phyloP scores from a whole-genome alignment of 1,140 invertebrate species.

The Dreissena rostriformis region DNA sequence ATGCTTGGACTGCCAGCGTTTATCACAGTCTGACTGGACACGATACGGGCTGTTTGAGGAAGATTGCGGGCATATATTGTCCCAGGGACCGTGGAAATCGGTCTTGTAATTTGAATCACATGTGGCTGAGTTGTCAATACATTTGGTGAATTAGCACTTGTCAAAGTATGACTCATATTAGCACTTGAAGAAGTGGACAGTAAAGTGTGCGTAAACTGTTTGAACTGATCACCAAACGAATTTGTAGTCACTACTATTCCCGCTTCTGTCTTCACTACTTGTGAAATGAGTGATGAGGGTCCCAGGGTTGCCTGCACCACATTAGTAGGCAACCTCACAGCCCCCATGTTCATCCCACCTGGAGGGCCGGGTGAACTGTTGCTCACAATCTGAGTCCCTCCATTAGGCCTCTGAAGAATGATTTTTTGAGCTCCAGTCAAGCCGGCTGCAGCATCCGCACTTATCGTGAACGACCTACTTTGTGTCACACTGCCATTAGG shows the following conservation, averaged over 20 bases:
- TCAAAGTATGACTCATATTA: conserved; percentile 20
- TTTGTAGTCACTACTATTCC: background rate
- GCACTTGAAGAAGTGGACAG: background rate
- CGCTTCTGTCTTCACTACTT: conserved; percentile 1
- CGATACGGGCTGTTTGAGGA: conserved; percentile 30
- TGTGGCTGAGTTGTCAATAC: conserved; percentile 39
- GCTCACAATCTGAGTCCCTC: conserved; percentile 36
- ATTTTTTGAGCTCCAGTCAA: conserved; percentile 46
- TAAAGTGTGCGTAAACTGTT: conserved; percentile 25
- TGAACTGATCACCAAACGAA: conserved; percentile 45
- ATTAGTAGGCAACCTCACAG: conserved; percentile 30
- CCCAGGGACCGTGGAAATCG: conserved; percentile 5
- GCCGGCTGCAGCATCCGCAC: conserved; percentile 24
- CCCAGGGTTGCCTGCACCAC: conserved; percentile 17
- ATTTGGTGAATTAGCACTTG: conserved; percentile 9
- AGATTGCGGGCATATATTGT: conserved; percentile 14
- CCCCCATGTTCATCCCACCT: conserved; percentile 5
- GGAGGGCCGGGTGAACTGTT: conserved; percentile 11
- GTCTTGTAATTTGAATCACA: conserved; percentile 51
- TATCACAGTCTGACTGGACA: conserved; percentile 40
- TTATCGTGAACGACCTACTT: conserved; percentile 55
- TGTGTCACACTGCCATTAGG: conserved; percentile 52
- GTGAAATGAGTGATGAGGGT: background rate
- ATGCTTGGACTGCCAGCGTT: conserved; percentile 33
- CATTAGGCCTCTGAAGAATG: conserved; percentile 38